Percentiles rank a stretch among this genome's conserved stretches.
phyloP scores from a whole-genome alignment of 2,113 vertebrate species.

The Petrocephalus zakoni region DNA sequence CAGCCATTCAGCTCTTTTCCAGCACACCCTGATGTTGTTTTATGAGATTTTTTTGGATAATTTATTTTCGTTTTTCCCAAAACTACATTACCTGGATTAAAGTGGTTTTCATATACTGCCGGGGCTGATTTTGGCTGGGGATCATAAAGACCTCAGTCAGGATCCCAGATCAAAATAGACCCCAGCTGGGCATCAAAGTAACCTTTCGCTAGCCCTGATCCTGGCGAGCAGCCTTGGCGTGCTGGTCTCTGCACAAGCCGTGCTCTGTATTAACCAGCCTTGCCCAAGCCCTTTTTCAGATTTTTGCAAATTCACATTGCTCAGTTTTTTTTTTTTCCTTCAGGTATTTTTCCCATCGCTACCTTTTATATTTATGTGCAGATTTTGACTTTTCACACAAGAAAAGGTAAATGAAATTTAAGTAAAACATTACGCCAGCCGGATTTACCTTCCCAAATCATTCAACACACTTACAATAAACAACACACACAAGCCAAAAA shows the following conservation, averaged over 20 bases:
- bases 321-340: neutral
- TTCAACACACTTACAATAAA: neutral
- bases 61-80: neutral
- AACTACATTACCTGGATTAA: neutral
- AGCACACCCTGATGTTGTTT: neutral
- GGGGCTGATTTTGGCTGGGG: neutral
- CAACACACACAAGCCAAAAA: neutral
- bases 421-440: neutral
- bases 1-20: neutral
- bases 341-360: neutral
- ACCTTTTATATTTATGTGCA: neutral
- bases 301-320: neutral
- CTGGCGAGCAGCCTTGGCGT: neutral
- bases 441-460: neutral
- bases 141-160: neutral
- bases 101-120: neutral
- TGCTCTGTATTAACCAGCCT: neutral
- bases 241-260: neutral
- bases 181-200: neutral
- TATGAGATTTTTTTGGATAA: neutral
- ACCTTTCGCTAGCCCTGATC: neutral
- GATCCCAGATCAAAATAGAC: neutral
- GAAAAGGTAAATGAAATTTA: neutral
- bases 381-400: neutral
- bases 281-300: neutral